Evolutionary conservation across 2,888 invertebrate species (phyloP), one percentile per base, ranked within the genome.

Genomic region (Andrena bucephala): DNA sequence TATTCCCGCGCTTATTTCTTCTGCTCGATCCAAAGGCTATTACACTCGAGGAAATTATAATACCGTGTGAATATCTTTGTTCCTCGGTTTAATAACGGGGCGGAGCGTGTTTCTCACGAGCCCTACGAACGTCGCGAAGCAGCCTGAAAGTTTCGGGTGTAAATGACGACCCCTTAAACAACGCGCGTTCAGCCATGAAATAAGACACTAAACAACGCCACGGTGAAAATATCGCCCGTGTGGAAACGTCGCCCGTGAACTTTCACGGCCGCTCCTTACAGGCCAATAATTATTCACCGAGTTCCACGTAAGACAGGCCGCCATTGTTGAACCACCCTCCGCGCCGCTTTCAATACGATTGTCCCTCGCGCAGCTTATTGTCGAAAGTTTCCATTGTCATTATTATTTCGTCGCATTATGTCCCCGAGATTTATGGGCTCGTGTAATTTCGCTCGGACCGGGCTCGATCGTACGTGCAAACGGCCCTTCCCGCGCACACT

Each of bases 301-400:
- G 63, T 68, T 57, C 78, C 85, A 82, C 85, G 85, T 89, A 89
- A 89, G 90, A 91, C 87, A 78, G 72, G 73, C 81, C 84, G 80
- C 89, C 86, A 92, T 92, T 92, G 92, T 57, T 92, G 83, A 84
- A 84, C 80, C 85, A 83, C 80, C 84, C 86, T 77, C 89, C 24
- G 85, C 89, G 86, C 90, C 89, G 92, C 92, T 92, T 92, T 93
- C 93, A 92, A 93, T 94, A 92, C 92, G 91, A 94, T 93, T 94
- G 93, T 94, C 92, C 91, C 80, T 77, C 72, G 83, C 69, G 80
- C 82, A 88, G 91, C 92, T 93, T 92, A 94, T 94, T 94, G 94
- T 94, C 90, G 89, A 91, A 94, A 94, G 92, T 93, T 94, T 93
- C 93, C 89, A 93, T 94, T 93, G 93, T 93, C 92, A 89, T 94